Percentiles rank a stretch among this genome's conserved stretches.
These are phyloP conservation scores for Scomber colias DNA, from an alignment of 2,113 vertebrate species.

Conservation along the genomic window DNA sequence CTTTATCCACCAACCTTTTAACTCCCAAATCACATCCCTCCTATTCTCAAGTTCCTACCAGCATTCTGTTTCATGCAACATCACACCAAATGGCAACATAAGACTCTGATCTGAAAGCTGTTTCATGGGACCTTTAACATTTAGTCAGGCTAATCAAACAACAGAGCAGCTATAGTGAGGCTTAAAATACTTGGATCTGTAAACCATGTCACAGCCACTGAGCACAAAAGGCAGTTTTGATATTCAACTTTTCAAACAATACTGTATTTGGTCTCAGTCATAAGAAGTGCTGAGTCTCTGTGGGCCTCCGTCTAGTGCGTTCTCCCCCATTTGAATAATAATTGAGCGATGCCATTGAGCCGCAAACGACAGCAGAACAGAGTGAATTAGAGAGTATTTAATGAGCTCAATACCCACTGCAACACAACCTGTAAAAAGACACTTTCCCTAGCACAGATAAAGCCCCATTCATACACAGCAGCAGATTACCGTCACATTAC, in stretches of 20 bases:
- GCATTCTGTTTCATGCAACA: background rate
- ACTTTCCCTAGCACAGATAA: slow-evolving; percentile 64
- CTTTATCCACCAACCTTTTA: too few species aligned
- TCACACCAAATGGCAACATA: background rate
- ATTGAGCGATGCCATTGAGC: slow-evolving; percentile 60
- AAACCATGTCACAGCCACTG: slow-evolving; percentile 21
- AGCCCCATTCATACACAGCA: slow-evolving; percentile 56
- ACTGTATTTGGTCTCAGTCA: slow-evolving; percentile 8
- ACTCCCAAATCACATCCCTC: background rate
- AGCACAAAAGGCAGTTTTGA: slow-evolving; percentile 48
- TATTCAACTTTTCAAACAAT: slow-evolving; percentile 48
- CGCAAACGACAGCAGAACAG: slow-evolving; percentile 44
- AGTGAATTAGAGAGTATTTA: slow-evolving; percentile 75
- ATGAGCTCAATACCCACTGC: slow-evolving; percentile 70
- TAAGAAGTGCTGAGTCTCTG: slow-evolving; percentile 24
- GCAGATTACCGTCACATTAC: slow-evolving; percentile 75
- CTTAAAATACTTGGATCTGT: slow-evolving; percentile 15
- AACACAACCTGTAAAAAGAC: slow-evolving; percentile 68
- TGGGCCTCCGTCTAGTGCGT: slow-evolving; percentile 50
- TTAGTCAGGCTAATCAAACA: slow-evolving; percentile 54
- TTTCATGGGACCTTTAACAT: slow-evolving; percentile 47
- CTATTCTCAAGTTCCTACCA: background rate
- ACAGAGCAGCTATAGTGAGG: slow-evolving; percentile 25
- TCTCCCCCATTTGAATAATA: slow-evolving; percentile 75
- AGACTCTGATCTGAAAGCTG: background rate